Conservation (phyloP, 2,797 vertebrate genomes). For the Tachyglossus aculeatus region DNA sequence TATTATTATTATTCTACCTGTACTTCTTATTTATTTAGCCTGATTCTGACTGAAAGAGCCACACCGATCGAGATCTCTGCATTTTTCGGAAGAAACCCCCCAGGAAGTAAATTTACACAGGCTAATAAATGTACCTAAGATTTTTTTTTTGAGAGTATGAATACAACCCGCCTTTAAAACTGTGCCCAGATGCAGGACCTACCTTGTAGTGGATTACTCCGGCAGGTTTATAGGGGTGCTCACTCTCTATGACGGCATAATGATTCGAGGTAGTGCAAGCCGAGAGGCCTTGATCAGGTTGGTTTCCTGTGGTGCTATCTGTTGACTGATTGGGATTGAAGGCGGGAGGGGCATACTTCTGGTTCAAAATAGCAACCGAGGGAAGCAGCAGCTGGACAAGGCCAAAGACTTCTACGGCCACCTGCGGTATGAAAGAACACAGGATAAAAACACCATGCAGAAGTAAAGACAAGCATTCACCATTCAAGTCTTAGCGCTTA, state of each 20-base stretch:
- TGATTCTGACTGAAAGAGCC: too few species aligned
- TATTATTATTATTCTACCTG: too few species aligned
- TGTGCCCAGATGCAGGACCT: neutral
- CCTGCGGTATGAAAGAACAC: slow-evolving; percentile 69
- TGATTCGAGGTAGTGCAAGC: slow-evolving; percentile 97
- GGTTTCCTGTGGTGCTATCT: slow-evolving; percentile 98
- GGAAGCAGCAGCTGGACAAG: slow-evolving; percentile 95
- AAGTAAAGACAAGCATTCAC: too few species aligned
- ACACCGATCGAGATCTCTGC: too few species aligned
- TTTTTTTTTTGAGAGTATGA: too few species aligned
- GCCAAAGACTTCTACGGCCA: slow-evolving; percentile 97
- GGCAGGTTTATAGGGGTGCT: slow-evolving; percentile 97
- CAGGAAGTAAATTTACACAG: too few species aligned
- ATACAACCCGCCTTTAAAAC: too few species aligned
- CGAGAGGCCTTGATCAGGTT: slow-evolving; percentile 94
- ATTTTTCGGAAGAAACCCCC: too few species aligned
- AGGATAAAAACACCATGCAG: too few species aligned
- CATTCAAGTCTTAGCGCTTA: too few species aligned
- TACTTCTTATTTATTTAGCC: too few species aligned
- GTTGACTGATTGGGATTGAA: slow-evolving; percentile 99
- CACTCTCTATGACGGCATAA: slow-evolving; percentile 95
- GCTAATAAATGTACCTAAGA: too few species aligned
- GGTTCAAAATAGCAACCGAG: slow-evolving; percentile 94
- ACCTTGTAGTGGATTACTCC: slow-evolving; percentile 96
- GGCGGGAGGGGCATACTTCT: slow-evolving; percentile 96